phyloP scores from a whole-genome alignment of 2,797 vertebrate genomes.

The Numenius phaeopus region DNA sequence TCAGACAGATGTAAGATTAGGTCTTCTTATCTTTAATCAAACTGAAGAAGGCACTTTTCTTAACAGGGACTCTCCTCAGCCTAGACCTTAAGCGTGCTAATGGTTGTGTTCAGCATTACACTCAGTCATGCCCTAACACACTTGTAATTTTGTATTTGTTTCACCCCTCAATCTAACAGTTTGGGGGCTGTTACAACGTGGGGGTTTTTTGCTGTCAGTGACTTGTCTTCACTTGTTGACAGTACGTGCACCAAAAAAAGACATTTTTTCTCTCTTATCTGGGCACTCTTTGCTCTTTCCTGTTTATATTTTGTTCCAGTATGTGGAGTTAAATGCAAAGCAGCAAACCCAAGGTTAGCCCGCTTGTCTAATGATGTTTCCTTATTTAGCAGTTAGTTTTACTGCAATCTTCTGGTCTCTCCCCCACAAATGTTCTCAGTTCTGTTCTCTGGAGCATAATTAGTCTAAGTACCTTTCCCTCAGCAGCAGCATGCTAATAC shows the following conservation, averaged over 20 bases:
- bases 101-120: not conserved
- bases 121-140: not conserved
- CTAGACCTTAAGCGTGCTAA: not conserved
- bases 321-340: slow-evolving; percentile 43
- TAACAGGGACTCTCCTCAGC: not conserved
- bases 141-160: accelerated
- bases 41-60: not conserved
- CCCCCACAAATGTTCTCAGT: slow-evolving; percentile 33
- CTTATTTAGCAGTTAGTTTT: slow-evolving; percentile 64
- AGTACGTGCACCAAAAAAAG: not conserved
- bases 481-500: not conserved
- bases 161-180: not conserved
- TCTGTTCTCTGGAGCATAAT: slow-evolving; percentile 50
- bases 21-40: not conserved
- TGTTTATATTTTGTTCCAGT: slow-evolving; percentile 50
- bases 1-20: not conserved
- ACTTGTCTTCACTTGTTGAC: not conserved
- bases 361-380: slow-evolving; percentile 59
- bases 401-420: slow-evolving; percentile 46
- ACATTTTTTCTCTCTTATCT: not conserved
- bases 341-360: slow-evolving; percentile 52
- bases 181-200: accelerated
- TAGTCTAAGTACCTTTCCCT: not conserved
- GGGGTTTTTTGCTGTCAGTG: accelerated
- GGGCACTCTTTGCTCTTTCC: slow-evolving; percentile 55